Base-by-base conservation (phyloP, 1,140 invertebrate species). In the Hycleus cichorii region DNA sequence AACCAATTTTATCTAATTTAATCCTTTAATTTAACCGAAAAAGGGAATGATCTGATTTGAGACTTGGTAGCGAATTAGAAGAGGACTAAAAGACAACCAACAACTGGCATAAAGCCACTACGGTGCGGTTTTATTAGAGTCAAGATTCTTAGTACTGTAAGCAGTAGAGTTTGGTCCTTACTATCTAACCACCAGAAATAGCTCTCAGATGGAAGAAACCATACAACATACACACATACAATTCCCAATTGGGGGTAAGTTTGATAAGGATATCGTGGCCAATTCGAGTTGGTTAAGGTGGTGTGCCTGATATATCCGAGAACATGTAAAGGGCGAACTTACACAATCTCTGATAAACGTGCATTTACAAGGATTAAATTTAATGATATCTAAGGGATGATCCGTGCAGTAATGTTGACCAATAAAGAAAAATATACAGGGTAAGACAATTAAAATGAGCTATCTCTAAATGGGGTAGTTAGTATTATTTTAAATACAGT, bases 291-390 rank as follows among this genome's bases (percentile, higher is more conserved):
- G 49, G 54, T 47, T 57, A 61, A 46, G 40, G 49, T 58, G 49
- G 50, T 54, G 39, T 47, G 47, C 44, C 59, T 53, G 51, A 49
- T 54, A 53, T 32, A 58, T 39, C 57, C 57, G 56, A 51, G 49
- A 18, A 58, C 49, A 52, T 47, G 45, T 40, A 47, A 47, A 44
- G 44, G 51, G 58, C 49, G 7, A 32, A 32, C 32, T 32, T 32
- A 7, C 7, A 48, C 58, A 54, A 59, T 59, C 58, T 59, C 47
- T 39, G 50, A 59, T 59, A 59, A 52, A 53, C 2, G 4, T 32
- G 32, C 49, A 59, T 59, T 53, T 59, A 39, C 51, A 53, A 46
- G 58, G 50, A 53, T 59, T 59, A 53, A 59, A 46, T 59, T 45
- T 50, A 59, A 53, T 54, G 42, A 46, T 51, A 47, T 47, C 47